These are phyloP conservation scores for Pogonocichla stellata DNA, from an alignment of 2,113 vertebrate genomes.

Conservation along the genomic window DNA sequence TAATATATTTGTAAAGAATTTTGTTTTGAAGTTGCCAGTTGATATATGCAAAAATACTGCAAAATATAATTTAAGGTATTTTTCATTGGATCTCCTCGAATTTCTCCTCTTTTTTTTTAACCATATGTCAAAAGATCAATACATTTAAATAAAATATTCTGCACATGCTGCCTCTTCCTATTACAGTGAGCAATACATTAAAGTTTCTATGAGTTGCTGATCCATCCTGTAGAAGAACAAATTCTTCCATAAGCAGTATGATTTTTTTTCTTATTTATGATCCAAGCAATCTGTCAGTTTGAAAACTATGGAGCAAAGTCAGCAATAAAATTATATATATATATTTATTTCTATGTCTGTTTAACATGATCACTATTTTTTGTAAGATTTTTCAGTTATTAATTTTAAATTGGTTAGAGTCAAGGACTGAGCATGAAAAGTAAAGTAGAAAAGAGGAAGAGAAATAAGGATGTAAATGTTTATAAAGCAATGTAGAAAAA, in stretches of 20 bases:
- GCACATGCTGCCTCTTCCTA: not conserved
- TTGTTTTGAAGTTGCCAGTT: not conserved
- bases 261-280: not conserved
- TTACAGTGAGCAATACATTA: not conserved
- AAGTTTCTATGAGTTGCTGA: not conserved
- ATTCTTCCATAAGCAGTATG: not conserved
- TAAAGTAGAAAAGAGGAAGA: not conserved
- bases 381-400: not conserved
- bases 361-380: not conserved
- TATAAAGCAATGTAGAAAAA: not conserved
- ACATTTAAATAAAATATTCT: constrained; percentile 28
- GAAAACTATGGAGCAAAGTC: not conserved
- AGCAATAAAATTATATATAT: not conserved
- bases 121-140: not conserved
- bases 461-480: not conserved
- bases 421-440: not conserved
- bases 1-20: not conserved
- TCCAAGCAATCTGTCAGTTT: not conserved
- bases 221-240: not conserved
- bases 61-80: not conserved
- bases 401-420: not conserved
- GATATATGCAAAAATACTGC: not conserved
- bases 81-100: not conserved
- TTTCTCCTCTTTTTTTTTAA: not conserved
- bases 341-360: not conserved